Percentiles rank a stretch among this genome's conserved stretches.
These are phyloP conservation scores for Takifugu flavidus DNA, from an alignment of 2,113 vertebrate species.

Conservation along the genomic window DNA sequence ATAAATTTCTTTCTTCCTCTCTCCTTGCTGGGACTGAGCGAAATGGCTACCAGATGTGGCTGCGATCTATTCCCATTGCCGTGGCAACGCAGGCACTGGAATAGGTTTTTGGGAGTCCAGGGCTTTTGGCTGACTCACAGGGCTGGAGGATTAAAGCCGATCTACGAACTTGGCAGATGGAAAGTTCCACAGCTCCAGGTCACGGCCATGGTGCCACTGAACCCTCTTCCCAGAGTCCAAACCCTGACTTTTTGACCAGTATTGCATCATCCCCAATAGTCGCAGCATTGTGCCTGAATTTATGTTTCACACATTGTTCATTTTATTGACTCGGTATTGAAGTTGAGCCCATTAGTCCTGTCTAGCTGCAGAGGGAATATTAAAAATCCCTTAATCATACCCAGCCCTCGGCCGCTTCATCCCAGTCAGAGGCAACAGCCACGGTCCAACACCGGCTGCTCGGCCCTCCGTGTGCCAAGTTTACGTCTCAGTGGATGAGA, in stretches of 20 bases:
- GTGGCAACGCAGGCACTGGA: slow-evolving; percentile 69
- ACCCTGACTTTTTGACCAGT: slow-evolving; percentile 41
- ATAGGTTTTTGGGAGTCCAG: slow-evolving; percentile 69
- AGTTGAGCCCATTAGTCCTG: not conserved
- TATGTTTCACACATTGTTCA: slow-evolving; percentile 24
- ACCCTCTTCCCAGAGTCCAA: slow-evolving; percentile 43
- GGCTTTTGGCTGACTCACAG: slow-evolving; percentile 65
- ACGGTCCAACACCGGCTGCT: not conserved
- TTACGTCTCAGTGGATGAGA: slow-evolving; percentile 33
- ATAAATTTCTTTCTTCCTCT: slow-evolving; percentile 80
- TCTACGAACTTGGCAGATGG: slow-evolving; percentile 57
- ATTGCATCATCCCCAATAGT: slow-evolving; percentile 37
- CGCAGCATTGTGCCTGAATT: slow-evolving; percentile 36
- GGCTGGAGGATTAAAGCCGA: slow-evolving; percentile 52
- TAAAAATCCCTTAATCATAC: slow-evolving; percentile 12
- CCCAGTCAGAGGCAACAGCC: no score
- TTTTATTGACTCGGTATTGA: no score
- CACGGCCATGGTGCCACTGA: slow-evolving; percentile 53
- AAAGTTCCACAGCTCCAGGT: slow-evolving; percentile 51
- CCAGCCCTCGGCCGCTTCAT: not conserved
- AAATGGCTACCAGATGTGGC: slow-evolving; percentile 95
- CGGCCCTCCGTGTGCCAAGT: not conserved
- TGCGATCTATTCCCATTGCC: slow-evolving; percentile 80
- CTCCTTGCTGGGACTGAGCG: slow-evolving; percentile 68
- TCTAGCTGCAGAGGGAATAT: slow-evolving; percentile 7